phyloP scores from a whole-genome alignment of 2,113 vertebrate species.

The Oncorhynchus masou region DNA sequence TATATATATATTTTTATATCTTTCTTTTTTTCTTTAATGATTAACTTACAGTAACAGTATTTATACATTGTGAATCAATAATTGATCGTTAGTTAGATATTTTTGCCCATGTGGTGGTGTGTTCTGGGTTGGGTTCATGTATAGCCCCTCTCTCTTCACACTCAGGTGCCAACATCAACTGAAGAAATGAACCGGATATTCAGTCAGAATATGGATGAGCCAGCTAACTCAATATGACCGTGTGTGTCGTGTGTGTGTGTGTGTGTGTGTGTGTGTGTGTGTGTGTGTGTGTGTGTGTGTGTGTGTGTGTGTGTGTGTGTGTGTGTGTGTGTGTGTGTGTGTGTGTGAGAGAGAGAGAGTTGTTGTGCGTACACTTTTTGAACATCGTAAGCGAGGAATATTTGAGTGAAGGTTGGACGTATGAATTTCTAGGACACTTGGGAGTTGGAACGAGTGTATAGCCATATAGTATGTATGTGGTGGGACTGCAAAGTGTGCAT shows the following conservation, averaged over 20 bases:
- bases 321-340: no score
- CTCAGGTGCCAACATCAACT: slow-evolving; percentile 38
- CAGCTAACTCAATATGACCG: slow-evolving; percentile 58
- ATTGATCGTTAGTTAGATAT: neutral
- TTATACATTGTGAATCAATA: no score
- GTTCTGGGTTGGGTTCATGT: no score
- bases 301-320: slow-evolving; percentile 21
- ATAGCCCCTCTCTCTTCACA: no score
- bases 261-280: neutral
- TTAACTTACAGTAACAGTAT: no score
- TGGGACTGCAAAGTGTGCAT: no score
- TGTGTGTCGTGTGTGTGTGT: slow-evolving; percentile 7
- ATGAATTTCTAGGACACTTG: neutral
- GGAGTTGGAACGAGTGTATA: slow-evolving; percentile 14
- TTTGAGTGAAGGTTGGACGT: no score
- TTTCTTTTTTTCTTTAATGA: no score
- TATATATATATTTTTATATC: no score
- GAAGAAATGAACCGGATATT: slow-evolving; percentile 36
- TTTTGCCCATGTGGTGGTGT: neutral
- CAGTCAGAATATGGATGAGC: slow-evolving; percentile 64
- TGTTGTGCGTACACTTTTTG: no score
- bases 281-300: no score
- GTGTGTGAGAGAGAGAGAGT: neutral
- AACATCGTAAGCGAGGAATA: no score
- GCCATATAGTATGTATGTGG: neutral